These are phyloP conservation scores for Crepidodera aurea DNA, from an alignment of 2,888 invertebrate species.

Conservation along the genomic window DNA sequence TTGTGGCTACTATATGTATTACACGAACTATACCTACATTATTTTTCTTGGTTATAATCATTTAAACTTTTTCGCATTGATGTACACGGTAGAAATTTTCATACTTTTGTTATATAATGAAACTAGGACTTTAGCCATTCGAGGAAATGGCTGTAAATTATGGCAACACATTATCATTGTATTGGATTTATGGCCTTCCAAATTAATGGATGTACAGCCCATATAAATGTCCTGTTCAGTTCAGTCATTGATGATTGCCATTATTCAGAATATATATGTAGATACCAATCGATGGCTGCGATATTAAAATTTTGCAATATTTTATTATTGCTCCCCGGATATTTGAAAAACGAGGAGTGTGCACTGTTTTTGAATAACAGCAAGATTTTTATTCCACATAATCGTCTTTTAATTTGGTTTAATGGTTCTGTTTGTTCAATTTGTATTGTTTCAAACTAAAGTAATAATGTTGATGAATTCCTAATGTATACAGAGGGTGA, in stretches of 20 bases:
- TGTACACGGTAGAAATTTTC: no score
- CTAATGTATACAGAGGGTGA: no score
- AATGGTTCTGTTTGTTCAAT: no score
- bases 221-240: conserved; percentile 10
- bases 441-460: no score
- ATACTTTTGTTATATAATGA: neutral
- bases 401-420: neutral
- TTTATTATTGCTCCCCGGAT: neutral
- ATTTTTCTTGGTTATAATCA: no score
- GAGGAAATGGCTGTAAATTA: conserved; percentile 15
- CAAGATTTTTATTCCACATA: no score
- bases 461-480: no score
- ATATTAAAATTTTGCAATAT: conserved; percentile 2
- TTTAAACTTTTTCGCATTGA: no score
- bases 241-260: neutral
- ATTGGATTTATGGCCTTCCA: conserved; percentile 9
- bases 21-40: no score
- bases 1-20: no score
- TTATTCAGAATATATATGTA: conserved; percentile 6
- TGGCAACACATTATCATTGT: conserved; percentile 4
- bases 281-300: neutral
- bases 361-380: neutral
- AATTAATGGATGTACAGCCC: conserved; percentile 15
- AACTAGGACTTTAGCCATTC: neutral
- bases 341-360: neutral